These are phyloP conservation scores for Anas platyrhynchos DNA, from an alignment of 2,113 vertebrate genomes.

Conservation along the genomic window DNA sequence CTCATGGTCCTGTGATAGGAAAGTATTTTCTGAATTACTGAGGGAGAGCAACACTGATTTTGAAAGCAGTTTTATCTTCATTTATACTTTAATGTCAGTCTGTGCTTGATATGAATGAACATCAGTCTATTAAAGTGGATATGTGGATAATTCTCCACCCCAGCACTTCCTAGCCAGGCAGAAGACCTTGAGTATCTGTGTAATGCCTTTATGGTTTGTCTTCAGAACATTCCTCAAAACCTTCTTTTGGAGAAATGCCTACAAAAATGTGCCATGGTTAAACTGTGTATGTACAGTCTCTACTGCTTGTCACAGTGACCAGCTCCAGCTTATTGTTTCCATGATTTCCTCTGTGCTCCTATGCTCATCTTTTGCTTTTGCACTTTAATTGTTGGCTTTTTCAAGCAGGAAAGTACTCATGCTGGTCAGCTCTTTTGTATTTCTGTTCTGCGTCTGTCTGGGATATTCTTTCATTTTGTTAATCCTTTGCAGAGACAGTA, in stretches of 20 bases:
- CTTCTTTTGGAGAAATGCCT: not conserved
- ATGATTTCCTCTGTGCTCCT: not conserved
- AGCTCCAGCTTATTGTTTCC: not conserved
- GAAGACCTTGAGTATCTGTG: not conserved
- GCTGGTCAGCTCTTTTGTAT: not conserved
- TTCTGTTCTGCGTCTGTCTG: not conserved
- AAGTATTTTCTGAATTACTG: not conserved
- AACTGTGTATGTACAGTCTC: accelerated
- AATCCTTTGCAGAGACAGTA: not conserved
- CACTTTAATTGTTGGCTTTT: not conserved
- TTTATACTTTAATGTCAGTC: not conserved
- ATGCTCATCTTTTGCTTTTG: not conserved
- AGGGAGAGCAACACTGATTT: not conserved
- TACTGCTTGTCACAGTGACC: not conserved
- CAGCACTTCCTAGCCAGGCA: not conserved
- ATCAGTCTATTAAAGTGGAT: not conserved
- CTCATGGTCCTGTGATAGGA: not conserved
- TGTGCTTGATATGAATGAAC: not conserved
- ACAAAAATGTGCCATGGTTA: not conserved
- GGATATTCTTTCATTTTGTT: not conserved
- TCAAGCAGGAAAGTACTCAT: not conserved
- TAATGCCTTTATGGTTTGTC: not conserved
- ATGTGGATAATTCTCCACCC: not conserved
- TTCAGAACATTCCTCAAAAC: not conserved
- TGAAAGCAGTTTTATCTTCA: not conserved